A percentile compares a stretch with the other conserved stretches of the same genome.
These are phyloP conservation scores for Cisticola juncidis DNA, from an alignment of 2,113 vertebrate species.

Conservation along the genomic window DNA sequence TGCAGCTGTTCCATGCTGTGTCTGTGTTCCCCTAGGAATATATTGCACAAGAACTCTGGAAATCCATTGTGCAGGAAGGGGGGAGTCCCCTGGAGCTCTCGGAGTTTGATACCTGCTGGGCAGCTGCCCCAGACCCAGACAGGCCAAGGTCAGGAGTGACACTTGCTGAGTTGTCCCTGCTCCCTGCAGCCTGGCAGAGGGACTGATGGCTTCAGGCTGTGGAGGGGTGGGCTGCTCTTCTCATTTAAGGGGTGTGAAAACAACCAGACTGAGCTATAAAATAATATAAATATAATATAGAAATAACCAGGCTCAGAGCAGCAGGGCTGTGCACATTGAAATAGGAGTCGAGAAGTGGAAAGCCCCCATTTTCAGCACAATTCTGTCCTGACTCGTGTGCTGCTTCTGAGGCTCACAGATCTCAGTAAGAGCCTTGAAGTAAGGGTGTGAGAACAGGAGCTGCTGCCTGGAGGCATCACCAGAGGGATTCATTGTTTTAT, in stretches of 20 bases:
- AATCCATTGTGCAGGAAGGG: background rate
- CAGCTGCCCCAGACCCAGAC: background rate
- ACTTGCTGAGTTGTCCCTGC: background rate
- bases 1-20: background rate
- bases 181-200: background rate
- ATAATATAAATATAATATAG: too few relatives aligned
- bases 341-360: background rate
- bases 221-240: background rate
- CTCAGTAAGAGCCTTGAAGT: background rate
- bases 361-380: background rate
- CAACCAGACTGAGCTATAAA: background rate
- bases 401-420: background rate
- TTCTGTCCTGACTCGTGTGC: background rate
- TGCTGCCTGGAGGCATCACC: background rate
- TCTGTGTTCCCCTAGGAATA: background rate
- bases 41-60: fast-evolving
- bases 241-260: background rate
- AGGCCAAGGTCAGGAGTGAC: background rate
- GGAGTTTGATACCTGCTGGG: background rate
- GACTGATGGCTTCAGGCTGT: background rate
- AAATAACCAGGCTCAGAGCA: background rate
- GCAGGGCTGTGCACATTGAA: background rate
- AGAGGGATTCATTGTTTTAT: background rate
- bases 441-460: background rate
- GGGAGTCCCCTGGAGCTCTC: background rate